These are phyloP conservation scores for Myripristis jacobus DNA, from an alignment of 2,797 vertebrate species.

Conservation along the genomic window DNA sequence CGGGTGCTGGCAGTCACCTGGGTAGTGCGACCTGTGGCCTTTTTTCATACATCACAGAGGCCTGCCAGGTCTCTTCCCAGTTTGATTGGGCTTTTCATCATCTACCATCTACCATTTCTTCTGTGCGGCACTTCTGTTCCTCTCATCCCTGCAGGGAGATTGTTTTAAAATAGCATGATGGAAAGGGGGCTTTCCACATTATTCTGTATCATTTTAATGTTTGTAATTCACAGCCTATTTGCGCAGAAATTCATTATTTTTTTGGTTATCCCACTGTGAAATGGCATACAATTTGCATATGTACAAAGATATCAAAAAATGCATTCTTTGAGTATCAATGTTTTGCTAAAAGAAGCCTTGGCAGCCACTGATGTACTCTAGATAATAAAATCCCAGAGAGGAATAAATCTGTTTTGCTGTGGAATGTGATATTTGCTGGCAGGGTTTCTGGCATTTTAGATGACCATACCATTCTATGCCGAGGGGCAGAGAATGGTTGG, in stretches of 20 bases:
- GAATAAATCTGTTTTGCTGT: background rate
- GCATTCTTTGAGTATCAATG: background rate
- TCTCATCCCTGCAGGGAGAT: background rate
- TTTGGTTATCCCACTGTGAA: background rate
- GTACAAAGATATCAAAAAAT: background rate
- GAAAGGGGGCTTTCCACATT: constrained; percentile 1
- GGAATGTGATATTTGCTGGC: background rate
- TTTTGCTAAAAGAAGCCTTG: background rate
- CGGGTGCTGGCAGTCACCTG: background rate
- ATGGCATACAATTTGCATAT: constrained; percentile 8
- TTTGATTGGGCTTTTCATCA: constrained; percentile 36
- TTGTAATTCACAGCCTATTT: constrained; percentile 7
- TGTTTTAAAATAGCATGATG: constrained; percentile 28
- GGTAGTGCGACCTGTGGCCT: constrained; percentile 19
- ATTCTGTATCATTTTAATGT: constrained; percentile 9
- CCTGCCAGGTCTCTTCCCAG: constrained; percentile 25
- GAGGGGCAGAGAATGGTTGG: background rate
- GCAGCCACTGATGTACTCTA: background rate
- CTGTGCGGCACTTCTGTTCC: background rate
- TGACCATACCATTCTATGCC: too few relatives aligned
- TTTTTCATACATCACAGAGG: constrained; percentile 46
- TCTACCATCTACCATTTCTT: constrained; percentile 21
- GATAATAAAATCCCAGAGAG: background rate
- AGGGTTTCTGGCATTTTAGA: constrained; percentile 9
- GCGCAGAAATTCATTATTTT: background rate